phyloP scores from a whole-genome alignment of 2,888 invertebrate species.

The Trilocha varians region DNA sequence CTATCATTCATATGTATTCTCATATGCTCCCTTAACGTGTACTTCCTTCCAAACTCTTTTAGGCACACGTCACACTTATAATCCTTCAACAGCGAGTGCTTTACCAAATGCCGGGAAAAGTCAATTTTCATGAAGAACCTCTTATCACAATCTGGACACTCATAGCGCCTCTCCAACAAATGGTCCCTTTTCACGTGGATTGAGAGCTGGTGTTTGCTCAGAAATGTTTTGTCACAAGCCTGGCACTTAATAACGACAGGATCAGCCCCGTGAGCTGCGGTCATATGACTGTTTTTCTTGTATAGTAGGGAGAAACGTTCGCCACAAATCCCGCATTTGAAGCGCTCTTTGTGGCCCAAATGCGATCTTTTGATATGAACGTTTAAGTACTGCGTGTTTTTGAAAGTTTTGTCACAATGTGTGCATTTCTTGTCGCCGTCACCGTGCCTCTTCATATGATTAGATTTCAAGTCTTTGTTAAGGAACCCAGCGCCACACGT shows the following conservation, averaged over 20 bases:
- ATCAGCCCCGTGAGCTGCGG: conserved; percentile 33
- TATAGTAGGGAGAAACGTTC: conserved; percentile 39
- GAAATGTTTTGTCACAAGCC: conserved; percentile 40
- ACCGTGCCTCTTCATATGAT: conserved; percentile 33
- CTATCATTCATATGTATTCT: conserved; percentile 17
- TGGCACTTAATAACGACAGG: conserved; percentile 34
- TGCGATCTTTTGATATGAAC: conserved; percentile 21
- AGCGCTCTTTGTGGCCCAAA: conserved; percentile 20
- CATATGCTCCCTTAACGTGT: conserved; percentile 42
- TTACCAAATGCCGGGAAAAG: conserved; percentile 35
- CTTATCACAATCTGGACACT: conserved; percentile 56
- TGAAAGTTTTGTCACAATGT: conserved; percentile 36
- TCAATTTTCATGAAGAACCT: conserved; percentile 31
- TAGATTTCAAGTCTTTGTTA: conserved; percentile 23
- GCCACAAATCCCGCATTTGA: conserved; percentile 33
- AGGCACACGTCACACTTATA: conserved; percentile 43
- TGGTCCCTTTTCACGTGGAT: conserved; percentile 48
- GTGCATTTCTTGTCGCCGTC: conserved; percentile 35
- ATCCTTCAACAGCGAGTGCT: conserved; percentile 35
- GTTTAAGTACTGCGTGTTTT: conserved; percentile 13
- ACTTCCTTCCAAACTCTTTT: conserved; percentile 36
- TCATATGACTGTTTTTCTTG: conserved; percentile 42
- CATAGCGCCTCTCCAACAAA: conserved; percentile 44
- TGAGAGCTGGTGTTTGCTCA: conserved; percentile 29
- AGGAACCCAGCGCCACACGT: conserved; percentile 35